Conservation (phyloP, 1,140 invertebrate genomes). For the Anthonomus grandis region DNA sequence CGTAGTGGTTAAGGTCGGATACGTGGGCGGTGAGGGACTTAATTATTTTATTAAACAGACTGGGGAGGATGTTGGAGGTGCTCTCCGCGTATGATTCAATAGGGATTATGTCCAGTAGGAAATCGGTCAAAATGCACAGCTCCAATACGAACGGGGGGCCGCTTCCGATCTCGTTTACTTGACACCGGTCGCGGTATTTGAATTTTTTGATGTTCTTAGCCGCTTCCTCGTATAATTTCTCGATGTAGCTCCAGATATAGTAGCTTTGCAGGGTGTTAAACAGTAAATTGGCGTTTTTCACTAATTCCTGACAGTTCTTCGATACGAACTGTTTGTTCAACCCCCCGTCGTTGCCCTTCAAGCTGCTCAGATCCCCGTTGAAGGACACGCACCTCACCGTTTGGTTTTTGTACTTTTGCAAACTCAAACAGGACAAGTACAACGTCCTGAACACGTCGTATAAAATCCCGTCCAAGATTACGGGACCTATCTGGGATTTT, state of each 20-base stretch:
- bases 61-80: conserved; percentile 75
- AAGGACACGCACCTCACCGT: conserved; percentile 44
- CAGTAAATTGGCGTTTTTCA: conserved; percentile 83
- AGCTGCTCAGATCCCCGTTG: conserved; percentile 44
- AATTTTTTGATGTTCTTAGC: conserved; percentile 40
- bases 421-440: conserved; percentile 46
- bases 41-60: conserved; percentile 66
- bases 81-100: conserved; percentile 78
- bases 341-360: conserved; percentile 40
- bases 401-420: conserved; percentile 42
- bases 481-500: conserved; percentile 82
- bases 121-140: conserved; percentile 71
- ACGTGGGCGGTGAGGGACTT: conserved; percentile 59
- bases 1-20: conserved; percentile 57
- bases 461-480: conserved; percentile 82
- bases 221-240: conserved; percentile 64
- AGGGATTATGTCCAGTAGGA: conserved; percentile 75
- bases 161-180: conserved; percentile 55
- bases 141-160: conserved; percentile 61
- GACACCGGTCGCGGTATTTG: conserved; percentile 41
- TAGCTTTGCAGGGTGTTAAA: conserved; percentile 81
- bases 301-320: conserved; percentile 56
- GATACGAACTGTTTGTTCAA: conserved; percentile 42
- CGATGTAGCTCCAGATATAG: conserved; percentile 85
- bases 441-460: conserved; percentile 76